Conservation (phyloP, 2,888 invertebrate species). For the Diaprepes abbreviatus region DNA sequence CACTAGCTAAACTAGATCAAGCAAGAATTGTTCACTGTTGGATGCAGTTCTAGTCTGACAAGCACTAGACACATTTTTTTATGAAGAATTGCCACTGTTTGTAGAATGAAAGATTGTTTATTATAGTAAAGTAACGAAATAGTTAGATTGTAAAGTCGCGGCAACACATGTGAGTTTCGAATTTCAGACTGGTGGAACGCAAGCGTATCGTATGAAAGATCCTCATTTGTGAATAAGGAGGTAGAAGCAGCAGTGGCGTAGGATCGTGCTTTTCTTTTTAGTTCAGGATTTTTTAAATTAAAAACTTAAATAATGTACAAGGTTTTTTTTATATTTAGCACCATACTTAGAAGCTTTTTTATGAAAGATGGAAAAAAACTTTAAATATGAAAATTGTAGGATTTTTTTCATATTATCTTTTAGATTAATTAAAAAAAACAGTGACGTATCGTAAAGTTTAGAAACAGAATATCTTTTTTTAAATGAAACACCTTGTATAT, state of each 20-base stretch:
- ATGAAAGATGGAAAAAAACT: no score
- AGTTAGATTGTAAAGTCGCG: slow-evolving; percentile 20
- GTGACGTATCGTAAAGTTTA: no score
- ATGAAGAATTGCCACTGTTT: slow-evolving; percentile 23
- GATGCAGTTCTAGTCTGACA: slow-evolving; percentile 29
- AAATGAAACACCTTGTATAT: no score
- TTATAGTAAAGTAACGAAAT: slow-evolving; percentile 28
- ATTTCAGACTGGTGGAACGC: slow-evolving; percentile 37
- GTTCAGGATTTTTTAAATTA: no score
- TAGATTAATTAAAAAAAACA: no score
- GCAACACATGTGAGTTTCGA: slow-evolving; percentile 53
- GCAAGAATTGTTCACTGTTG: slow-evolving; percentile 26
- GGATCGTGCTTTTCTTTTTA: neutral
- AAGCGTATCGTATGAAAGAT: slow-evolving; percentile 40
- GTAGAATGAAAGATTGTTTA: slow-evolving; percentile 26
- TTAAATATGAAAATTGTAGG: no score
- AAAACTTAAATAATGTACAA: no score
- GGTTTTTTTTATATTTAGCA: no score
- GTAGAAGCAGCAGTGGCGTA: slow-evolving; percentile 42
- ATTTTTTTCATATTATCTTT: no score
- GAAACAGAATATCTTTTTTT: no score
- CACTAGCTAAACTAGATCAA: slow-evolving; percentile 17
- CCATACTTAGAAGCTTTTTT: no score
- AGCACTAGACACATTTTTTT: slow-evolving; percentile 29
- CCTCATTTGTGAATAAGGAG: slow-evolving; percentile 53